Conservation (phyloP, 2,113 vertebrate genomes). For the Pteruthius melanotis region DNA sequence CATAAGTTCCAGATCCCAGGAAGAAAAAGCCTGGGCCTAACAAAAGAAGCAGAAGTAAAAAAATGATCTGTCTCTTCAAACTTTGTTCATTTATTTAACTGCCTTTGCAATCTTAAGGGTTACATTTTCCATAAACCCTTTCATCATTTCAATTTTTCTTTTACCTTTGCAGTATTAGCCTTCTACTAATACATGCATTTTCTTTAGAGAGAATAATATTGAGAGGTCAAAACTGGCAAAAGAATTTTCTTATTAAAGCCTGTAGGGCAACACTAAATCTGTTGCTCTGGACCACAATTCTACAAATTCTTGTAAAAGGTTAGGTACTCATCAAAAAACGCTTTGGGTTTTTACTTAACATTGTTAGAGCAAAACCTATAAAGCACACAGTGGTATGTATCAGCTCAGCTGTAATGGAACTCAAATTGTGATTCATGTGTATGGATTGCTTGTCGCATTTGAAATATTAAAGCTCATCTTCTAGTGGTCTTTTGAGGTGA, state of each 20-base stretch:
- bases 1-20: not conserved
- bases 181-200: not conserved
- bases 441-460: slow-evolving; percentile 69
- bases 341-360: slow-evolving; percentile 13
- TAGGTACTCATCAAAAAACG: slow-evolving; percentile 2
- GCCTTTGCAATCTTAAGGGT: not conserved
- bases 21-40: not conserved
- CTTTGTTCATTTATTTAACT: not conserved
- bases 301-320: slow-evolving; percentile 4
- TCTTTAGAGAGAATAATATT: not conserved
- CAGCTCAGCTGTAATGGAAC: slow-evolving; percentile 48
- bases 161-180: not conserved
- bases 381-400: slow-evolving; percentile 14
- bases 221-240: not conserved
- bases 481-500: slow-evolving; percentile 64
- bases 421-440: slow-evolving; percentile 69
- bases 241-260: not conserved
- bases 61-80: not conserved
- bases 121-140: not conserved
- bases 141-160: not conserved
- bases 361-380: slow-evolving; percentile 35
- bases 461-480: slow-evolving; percentile 77
- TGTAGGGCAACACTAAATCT: not conserved
- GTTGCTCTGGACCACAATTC: not conserved
- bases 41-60: not conserved